Conservation (phyloP, 2,888 invertebrate species). For the Argyra leucocephala region DNA sequence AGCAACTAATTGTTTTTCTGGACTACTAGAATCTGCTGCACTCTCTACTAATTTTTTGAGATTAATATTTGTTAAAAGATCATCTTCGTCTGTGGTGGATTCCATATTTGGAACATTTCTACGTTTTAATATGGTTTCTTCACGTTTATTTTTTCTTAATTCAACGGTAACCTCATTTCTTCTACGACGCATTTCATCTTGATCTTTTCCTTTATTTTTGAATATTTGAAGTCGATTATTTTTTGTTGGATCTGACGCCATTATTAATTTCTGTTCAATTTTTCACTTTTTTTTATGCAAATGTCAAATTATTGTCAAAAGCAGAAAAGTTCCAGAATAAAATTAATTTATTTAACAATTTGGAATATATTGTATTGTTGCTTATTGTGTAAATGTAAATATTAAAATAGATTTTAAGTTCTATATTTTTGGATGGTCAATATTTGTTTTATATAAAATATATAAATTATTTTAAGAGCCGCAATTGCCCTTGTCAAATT, state of each 20-base stretch:
- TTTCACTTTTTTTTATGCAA: neutral
- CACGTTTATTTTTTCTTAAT: constrained; percentile 94
- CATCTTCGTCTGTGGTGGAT: constrained; percentile 68
- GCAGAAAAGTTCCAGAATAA: neutral
- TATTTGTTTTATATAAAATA: neutral
- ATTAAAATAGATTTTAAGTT: neutral
- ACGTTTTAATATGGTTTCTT: constrained; percentile 90
- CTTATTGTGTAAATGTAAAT: neutral
- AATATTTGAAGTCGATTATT: constrained; percentile 83
- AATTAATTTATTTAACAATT: neutral
- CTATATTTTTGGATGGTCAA: neutral
- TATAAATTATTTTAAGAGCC: neutral
- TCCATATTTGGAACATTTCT: constrained; percentile 88
- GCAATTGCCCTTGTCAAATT: neutral
- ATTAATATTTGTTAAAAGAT: constrained; percentile 62
- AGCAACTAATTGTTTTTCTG: constrained; percentile 74
- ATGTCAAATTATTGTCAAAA: neutral
- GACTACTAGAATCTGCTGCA: constrained; percentile 70
- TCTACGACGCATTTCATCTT: constrained; percentile 95
- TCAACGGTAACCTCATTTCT: constrained; percentile 95
- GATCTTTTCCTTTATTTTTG: constrained; percentile 99
- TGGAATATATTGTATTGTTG: neutral
- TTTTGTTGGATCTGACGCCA: constrained; percentile 24
- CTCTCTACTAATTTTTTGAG: constrained; percentile 76
- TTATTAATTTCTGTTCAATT: constrained; percentile 16